These are phyloP conservation scores for Hybognathus amarus DNA, from an alignment of 2,797 vertebrate species.

Conservation along the genomic window DNA sequence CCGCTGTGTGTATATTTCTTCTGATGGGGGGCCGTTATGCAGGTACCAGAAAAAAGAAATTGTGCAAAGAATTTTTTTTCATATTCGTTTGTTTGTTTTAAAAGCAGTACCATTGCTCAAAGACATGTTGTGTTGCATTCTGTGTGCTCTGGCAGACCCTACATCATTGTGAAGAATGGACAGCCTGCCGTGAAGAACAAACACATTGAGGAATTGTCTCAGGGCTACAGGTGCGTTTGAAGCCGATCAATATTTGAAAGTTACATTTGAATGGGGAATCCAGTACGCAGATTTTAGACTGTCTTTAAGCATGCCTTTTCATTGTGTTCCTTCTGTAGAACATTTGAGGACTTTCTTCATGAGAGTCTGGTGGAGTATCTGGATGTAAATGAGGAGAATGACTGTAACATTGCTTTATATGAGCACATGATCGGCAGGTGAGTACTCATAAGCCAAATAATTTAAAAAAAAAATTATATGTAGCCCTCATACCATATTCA, in stretches of 20 bases:
- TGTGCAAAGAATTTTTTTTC: not conserved
- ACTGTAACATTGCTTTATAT: constrained; percentile 95
- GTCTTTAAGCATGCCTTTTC: constrained; percentile 15
- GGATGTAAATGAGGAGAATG: constrained; percentile 99
- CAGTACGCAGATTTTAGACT: not conserved
- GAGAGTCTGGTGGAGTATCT: constrained; percentile 97
- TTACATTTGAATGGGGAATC: constrained; percentile 39
- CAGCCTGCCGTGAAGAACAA: constrained; percentile 94
- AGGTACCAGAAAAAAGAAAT: constrained; percentile 74
- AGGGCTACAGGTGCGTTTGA: constrained; percentile 91
- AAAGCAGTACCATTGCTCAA: not conserved
- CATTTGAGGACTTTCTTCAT: constrained; percentile 97
- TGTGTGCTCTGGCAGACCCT: constrained; percentile 80
- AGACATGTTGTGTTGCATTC: constrained; percentile 16
- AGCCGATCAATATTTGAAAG: constrained; percentile 35
- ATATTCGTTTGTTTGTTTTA: not conserved
- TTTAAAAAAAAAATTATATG: no score
- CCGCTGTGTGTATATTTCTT: constrained; percentile 97
- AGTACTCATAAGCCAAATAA: constrained; percentile 64
- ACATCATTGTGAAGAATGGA: constrained; percentile 96
- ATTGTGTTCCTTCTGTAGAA: constrained; percentile 73
- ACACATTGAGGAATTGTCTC: constrained; percentile 95
- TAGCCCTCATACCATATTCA: no score
- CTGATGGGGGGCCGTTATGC: constrained; percentile 96
- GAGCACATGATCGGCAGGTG: constrained; percentile 93